A percentile compares a stretch with the other conserved stretches of the same genome.
Evolutionary conservation across 2,888 invertebrate genomes (phyloP).

Genomic region (Rhogogaster chlorosoma): DNA sequence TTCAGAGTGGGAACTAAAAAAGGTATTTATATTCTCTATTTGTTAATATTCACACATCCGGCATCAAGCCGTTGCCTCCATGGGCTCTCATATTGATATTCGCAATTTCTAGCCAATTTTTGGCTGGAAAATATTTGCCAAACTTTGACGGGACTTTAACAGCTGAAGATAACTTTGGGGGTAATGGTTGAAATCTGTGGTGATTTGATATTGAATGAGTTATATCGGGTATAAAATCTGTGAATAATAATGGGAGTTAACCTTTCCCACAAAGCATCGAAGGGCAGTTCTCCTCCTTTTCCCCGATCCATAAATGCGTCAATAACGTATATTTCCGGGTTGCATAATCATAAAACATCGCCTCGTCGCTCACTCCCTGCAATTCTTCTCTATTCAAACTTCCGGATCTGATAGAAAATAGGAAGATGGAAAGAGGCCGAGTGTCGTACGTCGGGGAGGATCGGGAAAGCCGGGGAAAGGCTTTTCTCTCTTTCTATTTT

Average conservation of each 20-base stretch:
- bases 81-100: background rate
- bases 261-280: conserved; percentile 23
- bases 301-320: conserved; percentile 8
- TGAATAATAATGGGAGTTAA: conserved; percentile 4
- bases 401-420: conserved; percentile 38
- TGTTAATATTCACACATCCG: background rate
- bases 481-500: conserved; percentile 42
- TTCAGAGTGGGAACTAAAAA: conserved; percentile 7
- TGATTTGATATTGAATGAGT: conserved; percentile 1
- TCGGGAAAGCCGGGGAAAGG: conserved; percentile 15
- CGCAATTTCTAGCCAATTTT: background rate
- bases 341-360: conserved; percentile 50
- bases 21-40: background rate
- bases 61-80: background rate
- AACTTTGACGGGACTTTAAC: background rate
- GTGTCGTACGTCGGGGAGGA: conserved; percentile 10
- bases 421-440: background rate
- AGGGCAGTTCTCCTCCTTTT: background rate
- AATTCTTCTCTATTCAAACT: conserved; percentile 32
- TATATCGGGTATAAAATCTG: background rate
- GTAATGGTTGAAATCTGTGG: background rate
- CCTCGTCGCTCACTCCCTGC: conserved; percentile 35
- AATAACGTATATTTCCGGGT: conserved; percentile 47
- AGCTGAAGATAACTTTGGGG: background rate
- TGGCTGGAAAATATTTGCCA: background rate